Conservation (phyloP, 1,140 invertebrate genomes). For the Phenacoccus solenopsis region DNA sequence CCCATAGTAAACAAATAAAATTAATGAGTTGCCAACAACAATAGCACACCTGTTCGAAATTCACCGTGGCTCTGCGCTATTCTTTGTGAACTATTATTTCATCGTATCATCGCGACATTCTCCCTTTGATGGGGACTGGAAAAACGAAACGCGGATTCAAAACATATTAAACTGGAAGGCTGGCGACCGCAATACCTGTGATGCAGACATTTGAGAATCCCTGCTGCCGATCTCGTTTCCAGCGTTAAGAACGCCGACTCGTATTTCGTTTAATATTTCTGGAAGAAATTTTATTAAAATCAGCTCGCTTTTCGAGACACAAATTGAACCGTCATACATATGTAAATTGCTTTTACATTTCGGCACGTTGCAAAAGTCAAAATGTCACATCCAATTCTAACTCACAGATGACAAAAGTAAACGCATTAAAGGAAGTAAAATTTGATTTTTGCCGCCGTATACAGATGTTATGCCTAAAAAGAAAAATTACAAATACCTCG, state of each 20-base stretch:
- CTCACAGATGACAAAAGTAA: constrained; percentile 5
- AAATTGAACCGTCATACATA: constrained; percentile 17
- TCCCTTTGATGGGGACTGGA: background rate
- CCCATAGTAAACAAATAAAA: too few relatives aligned
- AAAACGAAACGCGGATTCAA: background rate
- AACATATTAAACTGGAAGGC: background rate
- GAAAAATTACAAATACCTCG: too few relatives aligned
- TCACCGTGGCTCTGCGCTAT: too few relatives aligned
- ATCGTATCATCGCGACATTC: background rate
- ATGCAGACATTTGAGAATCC: background rate
- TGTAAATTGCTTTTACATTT: constrained; percentile 18
- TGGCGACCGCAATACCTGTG: too few relatives aligned
- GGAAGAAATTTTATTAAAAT: constrained; percentile 15
- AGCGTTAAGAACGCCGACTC: background rate
- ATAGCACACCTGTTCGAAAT: too few relatives aligned
- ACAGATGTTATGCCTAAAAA: background rate
- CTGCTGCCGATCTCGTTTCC: background rate
- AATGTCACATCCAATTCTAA: constrained; percentile 7
- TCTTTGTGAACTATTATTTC: background rate
- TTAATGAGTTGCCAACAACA: too few relatives aligned
- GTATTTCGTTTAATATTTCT: background rate
- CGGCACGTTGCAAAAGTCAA: constrained; percentile 10
- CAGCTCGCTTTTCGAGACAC: constrained; percentile 7
- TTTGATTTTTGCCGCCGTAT: constrained; percentile 4
- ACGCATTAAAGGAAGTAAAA: constrained; percentile 7